Evolutionary conservation across 2,797 vertebrate species (phyloP), one percentile per base, ranked within the genome.

Genomic region (Tarsius wallacei): DNA sequence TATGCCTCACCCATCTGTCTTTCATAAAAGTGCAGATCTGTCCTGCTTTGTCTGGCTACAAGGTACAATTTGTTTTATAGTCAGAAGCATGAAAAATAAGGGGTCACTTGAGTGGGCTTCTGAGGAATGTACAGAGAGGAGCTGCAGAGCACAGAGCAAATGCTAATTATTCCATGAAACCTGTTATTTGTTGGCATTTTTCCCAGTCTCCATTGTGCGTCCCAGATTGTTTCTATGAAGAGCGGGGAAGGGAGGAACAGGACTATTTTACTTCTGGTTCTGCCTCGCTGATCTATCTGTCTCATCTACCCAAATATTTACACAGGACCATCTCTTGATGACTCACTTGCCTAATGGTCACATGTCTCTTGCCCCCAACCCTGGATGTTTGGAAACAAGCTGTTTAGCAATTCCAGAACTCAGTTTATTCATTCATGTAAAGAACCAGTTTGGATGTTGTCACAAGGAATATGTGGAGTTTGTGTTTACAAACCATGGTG

Each of bases 231-330:
- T 76, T 84, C 86, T 61, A 7, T 0, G 28, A 83, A 36, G 66
- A 86, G 10, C 71, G 96, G 82, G 90, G 85, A 76, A 83, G 91
- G 90, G 64, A 91, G 42, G 12, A 7, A 73, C 64, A 22, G 49
- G 6, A 11, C 28, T 63, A 2, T 57, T 83, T 55, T 33, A 63
- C 13, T n/a, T 47, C 14, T 10, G 36, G 8, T 42, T 86, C 88
- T 57, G 24, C 33, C 51, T 89, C 11, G 81, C 95, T 70, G 61
- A 77, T 91, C 28, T 77, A 21, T 87, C 91, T 85, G 83, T 93
- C 70, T 90, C 90, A 88, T 96, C 90, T 70, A 64, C 70, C 81
- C 74, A 96, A 87, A 97, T 95, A 94, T 97, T 97, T 94, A 97
- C 78, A 68, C 0, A 92, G 59, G 33, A 51, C 71, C 85, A 49